A percentile compares a stretch with the other conserved stretches of the same genome.
These are phyloP conservation scores for Champsocephalus gunnari DNA, from an alignment of 2,797 vertebrate genomes.

Conservation along the genomic window DNA sequence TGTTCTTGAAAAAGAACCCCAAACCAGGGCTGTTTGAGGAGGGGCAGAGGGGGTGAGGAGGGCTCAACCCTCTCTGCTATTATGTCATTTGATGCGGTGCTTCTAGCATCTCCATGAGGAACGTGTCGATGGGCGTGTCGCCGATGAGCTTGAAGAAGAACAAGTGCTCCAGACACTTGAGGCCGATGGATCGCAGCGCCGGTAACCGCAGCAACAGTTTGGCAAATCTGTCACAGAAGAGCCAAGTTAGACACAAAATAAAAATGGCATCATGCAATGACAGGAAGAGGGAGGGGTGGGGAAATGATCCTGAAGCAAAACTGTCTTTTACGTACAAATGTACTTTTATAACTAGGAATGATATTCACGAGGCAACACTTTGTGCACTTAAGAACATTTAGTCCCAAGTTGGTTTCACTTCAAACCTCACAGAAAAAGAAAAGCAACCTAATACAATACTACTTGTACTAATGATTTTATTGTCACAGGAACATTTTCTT, in stretches of 20 bases:
- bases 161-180: slow-evolving; percentile 98
- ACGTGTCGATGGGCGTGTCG: slow-evolving; percentile 99
- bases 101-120: slow-evolving; percentile 99
- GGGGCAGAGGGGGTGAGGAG: slow-evolving; percentile 10
- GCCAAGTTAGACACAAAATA: background rate
- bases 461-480: too few species aligned
- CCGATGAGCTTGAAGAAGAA: slow-evolving; percentile 99
- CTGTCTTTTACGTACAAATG: too few species aligned
- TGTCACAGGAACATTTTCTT: too few species aligned
- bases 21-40: slow-evolving; percentile 26
- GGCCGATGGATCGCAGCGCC: slow-evolving; percentile 96
- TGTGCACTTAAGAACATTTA: too few species aligned
- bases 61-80: slow-evolving; percentile 64
- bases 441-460: too few species aligned
- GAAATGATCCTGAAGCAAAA: background rate
- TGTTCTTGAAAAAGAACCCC: slow-evolving; percentile 10
- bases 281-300: background rate
- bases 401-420: too few species aligned
- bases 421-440: too few species aligned
- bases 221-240: slow-evolving; percentile 89
- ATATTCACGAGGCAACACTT: background rate
- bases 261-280: background rate
- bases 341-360: background rate
- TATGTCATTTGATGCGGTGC: slow-evolving; percentile 99
- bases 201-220: slow-evolving; percentile 96